These are phyloP conservation scores for Avahi laniger DNA, from an alignment of 2,797 vertebrate species.

Conservation along the genomic window DNA sequence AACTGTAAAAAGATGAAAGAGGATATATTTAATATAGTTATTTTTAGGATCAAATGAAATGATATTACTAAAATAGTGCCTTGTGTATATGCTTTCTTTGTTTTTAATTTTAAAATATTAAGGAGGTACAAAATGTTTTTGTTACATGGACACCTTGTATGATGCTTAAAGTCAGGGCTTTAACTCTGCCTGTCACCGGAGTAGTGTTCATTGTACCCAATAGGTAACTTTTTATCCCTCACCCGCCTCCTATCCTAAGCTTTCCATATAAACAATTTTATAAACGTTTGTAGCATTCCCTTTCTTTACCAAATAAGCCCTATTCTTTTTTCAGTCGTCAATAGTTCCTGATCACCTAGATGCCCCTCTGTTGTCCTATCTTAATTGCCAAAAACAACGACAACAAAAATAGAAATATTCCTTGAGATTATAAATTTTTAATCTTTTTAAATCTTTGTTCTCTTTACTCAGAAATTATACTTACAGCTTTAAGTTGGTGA, in stretches of 20 bases:
- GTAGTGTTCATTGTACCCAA: neutral
- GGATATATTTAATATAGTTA: neutral
- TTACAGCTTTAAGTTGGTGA: neutral
- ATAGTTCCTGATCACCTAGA: neutral
- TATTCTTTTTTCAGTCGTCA: neutral
- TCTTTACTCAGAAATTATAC: neutral
- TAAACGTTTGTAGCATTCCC: neutral
- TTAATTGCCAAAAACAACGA: neutral
- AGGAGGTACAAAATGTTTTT: neutral
- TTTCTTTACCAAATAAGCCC: conserved; percentile 4
- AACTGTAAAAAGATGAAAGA: neutral
- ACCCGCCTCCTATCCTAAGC: neutral
- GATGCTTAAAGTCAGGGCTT: neutral
- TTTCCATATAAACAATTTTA: neutral
- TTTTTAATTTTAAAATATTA: neutral
- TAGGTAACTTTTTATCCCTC: too few relatives aligned
- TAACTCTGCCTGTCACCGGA: neutral
- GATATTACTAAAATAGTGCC: neutral
- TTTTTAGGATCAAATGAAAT: neutral
- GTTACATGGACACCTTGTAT: neutral
- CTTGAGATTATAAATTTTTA: neutral
- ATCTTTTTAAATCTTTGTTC: neutral
- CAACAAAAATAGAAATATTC: neutral
- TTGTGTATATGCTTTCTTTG: neutral
- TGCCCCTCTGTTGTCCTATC: neutral